Evolutionary conservation across 2,888 invertebrate genomes (phyloP), one percentile per base, ranked within the genome.

Genomic region (Dinocampus coccinellae): DNA sequence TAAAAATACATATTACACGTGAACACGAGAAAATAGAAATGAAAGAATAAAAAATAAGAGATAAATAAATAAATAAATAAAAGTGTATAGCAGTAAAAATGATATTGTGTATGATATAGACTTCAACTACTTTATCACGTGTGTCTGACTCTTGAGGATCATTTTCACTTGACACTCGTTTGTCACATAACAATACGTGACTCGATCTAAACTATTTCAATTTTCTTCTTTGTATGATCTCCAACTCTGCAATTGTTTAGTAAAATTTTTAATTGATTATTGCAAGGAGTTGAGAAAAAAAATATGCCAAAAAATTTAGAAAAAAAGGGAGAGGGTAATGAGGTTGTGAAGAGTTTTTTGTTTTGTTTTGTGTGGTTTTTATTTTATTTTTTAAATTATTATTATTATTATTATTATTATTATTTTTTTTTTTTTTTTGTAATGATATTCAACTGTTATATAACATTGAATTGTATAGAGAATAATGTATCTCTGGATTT

Each of bases 401-500:
- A n/a, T n/a, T n/a, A n/a, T n/a, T n/a, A n/a, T n/a, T 9, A 55
- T 55, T n/a, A 3, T 53, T 53, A 13, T 53, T 16, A 9, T 33
- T 39, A 57, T 24, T 53, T 33, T 55, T 66, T 22, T n/a, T 26
- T 61, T 62, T 53, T 61, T 52, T 26, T 53, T 26, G 29, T 22
- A 6, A 13, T 20, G 22, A 29, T 29, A 4, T 29, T 29, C 7
- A 29, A 29, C 7, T 29, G 3, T 7, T 29, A 7, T 29, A 29
- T 29, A 4, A 7, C 29, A 29, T 4, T 29, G 3, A 29, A 29
- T 55, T 3, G 11, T 9, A 24, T 16, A 13, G 24, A 42, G 16
- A 64, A 47, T 64, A 64, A 42, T 67, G 47, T 67, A 60, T 58
- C n/a, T 58, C 20, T 9, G 58, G 47, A 10, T 26, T 26, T 58